Evolutionary conservation across 2,113 vertebrate genomes (phyloP).

Genomic region (Dendrocopos noguchii): DNA sequence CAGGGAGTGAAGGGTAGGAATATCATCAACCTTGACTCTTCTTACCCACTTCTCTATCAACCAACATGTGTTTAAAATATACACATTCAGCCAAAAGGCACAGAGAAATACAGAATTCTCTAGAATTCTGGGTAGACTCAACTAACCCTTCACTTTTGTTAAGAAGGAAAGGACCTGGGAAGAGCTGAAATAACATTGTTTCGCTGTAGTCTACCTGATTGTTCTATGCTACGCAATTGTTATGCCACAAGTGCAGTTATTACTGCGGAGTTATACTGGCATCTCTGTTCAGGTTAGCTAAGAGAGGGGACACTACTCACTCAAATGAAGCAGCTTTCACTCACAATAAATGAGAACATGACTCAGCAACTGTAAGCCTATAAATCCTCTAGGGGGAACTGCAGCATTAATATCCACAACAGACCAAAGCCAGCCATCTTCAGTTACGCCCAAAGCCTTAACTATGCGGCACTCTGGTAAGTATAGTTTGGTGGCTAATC

Average conservation of each 20-base stretch:
- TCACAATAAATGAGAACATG: neutral
- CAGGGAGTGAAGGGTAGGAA: neutral
- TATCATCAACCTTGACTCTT: neutral
- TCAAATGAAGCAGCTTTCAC: neutral
- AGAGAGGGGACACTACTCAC: neutral
- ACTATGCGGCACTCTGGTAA: neutral
- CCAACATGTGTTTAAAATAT: neutral
- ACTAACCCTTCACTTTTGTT: neutral
- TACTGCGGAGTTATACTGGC: neutral
- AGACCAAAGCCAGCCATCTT: neutral
- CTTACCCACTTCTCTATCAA: neutral
- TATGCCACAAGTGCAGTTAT: neutral
- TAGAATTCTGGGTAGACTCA: neutral
- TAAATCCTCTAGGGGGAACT: conserved; percentile 55
- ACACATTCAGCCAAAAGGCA: neutral
- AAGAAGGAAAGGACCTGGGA: neutral
- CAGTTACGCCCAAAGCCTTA: neutral
- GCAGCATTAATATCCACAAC: neutral
- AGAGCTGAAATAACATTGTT: neutral
- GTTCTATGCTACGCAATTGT: neutral
- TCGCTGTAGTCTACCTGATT: neutral
- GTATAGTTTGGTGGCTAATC: neutral
- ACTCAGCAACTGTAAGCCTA: neutral
- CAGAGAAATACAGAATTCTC: neutral
- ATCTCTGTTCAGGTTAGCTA: neutral